Conservation (phyloP, 2,113 vertebrate species). For the cattle (Bos taurus) region ARS-UCD2.0 NC_037330.1:8843501-8844000, state of each 20-base stretch:
- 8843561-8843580: not conserved
- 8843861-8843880: not conserved
- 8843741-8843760: not conserved
- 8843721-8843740: not conserved
- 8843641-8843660: not conserved
- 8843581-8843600: not conserved
- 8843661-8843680: not conserved
- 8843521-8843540: not conserved
- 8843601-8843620: not conserved
- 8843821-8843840: not conserved
- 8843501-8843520: not conserved
- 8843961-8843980: not conserved
- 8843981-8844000: not conserved
- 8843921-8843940: not conserved
- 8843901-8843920: not conserved
- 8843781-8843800: not conserved
- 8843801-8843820: not conserved
- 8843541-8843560: not conserved
- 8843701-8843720: not conserved
- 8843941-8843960: not conserved
- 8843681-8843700: not conserved
- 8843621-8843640: not conserved
- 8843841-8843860: not conserved
- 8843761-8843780: not conserved
- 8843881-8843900: not conserved